Evolutionary conservation across 2,113 vertebrate genomes (phyloP), one percentile per base, ranked within the genome.

Genomic region (Cromileptes altivelis): DNA sequence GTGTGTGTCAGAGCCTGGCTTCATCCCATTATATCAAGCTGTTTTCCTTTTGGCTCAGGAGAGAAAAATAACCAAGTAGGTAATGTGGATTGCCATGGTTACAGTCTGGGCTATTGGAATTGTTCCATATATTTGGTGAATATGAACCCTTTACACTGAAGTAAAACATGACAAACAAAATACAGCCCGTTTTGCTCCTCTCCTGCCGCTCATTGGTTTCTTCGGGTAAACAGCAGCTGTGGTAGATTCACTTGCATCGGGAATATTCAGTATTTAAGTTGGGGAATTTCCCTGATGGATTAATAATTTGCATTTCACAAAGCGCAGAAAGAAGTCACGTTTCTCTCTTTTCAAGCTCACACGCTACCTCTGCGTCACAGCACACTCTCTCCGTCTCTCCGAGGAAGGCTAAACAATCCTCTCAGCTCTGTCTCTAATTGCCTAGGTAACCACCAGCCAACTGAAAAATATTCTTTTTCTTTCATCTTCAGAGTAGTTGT

Each of bases 41-140:
- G 89, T 87, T 90, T 89, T 92, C 33, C 64, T 87, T 45, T 89
- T 88, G 82, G 82, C 85, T 84, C 70, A 33, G 74, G 70, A 90
- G 70, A 78, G 82, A 80, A 80, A 87, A 89, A 86, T 85, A 88
- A 91, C 80, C 83, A 78, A 85, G 83, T 80, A 87, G 85, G 80
- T 89, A 85, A 89, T 85, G 90, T 85, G 56, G 74, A 92, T 93
- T 82, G 50, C 85, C 91, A 94, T 94, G 92, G 90, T 91, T 92
- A 90, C 92, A 75, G 82, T 87, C 85, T 88, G 89, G 74, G 4
- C 78, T 65, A 73, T 62, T 92, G 93, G 49, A 85, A 81, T 79
- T 68, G 27, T 75, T 85, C 78, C 83, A 75, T 82, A 77, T 78
- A 77, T 86, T 74, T 81, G 60, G 58, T 70, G 75, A 89, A 53